Percentiles rank a stretch among this genome's conserved stretches.
phyloP scores from a whole-genome alignment of 2,797 vertebrate species.

The Morelia viridis region DNA sequence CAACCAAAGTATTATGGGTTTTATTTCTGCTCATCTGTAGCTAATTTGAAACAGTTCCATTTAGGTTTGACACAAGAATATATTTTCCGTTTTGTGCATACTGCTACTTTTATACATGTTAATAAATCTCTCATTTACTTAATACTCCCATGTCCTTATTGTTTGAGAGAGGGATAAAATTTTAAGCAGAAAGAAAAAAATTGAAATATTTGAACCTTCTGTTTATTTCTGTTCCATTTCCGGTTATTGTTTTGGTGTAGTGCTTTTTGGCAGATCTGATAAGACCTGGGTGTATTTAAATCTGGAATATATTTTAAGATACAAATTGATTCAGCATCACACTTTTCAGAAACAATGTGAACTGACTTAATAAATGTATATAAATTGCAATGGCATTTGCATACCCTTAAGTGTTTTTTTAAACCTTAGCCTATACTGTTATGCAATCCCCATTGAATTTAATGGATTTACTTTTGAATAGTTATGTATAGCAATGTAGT shows the following conservation, averaged over 20 bases:
- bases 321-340: background rate
- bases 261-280: background rate
- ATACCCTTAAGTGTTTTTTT: background rate
- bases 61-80: no score
- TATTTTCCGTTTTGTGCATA: no score
- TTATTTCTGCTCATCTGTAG: no score
- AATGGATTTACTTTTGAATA: background rate
- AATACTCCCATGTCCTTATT: background rate
- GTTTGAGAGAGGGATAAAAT: background rate
- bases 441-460: background rate
- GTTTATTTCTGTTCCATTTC: background rate
- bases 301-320: background rate
- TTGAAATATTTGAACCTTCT: background rate
- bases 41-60: no score
- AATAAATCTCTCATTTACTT: no score
- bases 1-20: no score
- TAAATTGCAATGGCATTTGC: background rate
- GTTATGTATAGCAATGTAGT: background rate
- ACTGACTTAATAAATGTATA: background rate
- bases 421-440: background rate
- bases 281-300: background rate
- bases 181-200: background rate
- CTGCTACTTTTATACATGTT: no score
- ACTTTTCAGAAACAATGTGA: background rate
- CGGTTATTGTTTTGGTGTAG: background rate